Evolutionary conservation across 2,113 vertebrate species (phyloP).

Genomic region (Dromaius novaehollandiae): DNA sequence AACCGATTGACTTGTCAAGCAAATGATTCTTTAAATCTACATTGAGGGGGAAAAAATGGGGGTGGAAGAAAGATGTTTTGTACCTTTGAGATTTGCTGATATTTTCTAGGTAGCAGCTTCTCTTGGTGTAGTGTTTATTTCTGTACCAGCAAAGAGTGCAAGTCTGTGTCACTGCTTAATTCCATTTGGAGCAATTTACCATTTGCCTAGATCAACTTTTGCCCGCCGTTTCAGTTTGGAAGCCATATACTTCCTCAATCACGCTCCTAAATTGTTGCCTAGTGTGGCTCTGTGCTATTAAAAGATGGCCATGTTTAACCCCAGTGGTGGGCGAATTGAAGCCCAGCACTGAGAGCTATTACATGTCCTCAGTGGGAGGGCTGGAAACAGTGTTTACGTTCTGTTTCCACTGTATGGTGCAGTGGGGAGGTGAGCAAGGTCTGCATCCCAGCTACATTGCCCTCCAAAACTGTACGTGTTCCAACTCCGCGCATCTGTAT

Average conservation of each 20-base stretch:
- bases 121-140: accelerated
- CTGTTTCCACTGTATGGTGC: accelerated
- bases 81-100: not conserved
- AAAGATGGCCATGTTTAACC: not conserved
- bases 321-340: not conserved
- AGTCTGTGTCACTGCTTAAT: not conserved
- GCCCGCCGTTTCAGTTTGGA: not conserved
- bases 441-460: not conserved
- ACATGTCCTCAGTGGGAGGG: not conserved
- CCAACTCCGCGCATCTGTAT: not conserved
- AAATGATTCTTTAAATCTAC: not conserved
- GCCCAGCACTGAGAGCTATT: not conserved
- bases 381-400: not conserved
- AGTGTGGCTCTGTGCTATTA: not conserved
- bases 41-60: not conserved
- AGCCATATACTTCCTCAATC: not conserved
- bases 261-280: not conserved
- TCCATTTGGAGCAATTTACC: not conserved
- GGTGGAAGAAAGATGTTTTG: not conserved
- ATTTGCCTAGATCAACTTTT: not conserved
- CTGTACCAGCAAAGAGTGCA: not conserved
- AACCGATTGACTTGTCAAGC: not conserved
- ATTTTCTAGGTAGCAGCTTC: not conserved
- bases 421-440: not conserved
- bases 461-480: not conserved